phyloP scores from a whole-genome alignment of 2,113 vertebrate species.

The Erythrolamprus reginae region DNA sequence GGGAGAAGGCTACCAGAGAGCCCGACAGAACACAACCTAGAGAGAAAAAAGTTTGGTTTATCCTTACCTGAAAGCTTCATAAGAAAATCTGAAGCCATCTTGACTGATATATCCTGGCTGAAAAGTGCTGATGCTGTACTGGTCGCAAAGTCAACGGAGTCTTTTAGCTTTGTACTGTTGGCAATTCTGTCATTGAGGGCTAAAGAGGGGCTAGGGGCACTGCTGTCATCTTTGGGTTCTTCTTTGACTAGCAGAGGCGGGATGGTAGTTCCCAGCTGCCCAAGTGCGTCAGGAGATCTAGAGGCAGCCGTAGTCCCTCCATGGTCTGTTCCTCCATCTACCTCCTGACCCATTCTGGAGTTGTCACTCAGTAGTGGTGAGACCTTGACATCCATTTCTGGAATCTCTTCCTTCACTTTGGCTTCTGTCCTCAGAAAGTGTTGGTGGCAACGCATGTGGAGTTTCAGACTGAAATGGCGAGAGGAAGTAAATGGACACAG shows the following conservation, averaged over 20 bases:
- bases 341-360: slow-evolving; percentile 72
- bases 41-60: background rate
- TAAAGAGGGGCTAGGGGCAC: slow-evolving; percentile 80
- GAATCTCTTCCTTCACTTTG: slow-evolving; percentile 96
- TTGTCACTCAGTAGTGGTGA: slow-evolving; percentile 74
- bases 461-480: slow-evolving; percentile 98
- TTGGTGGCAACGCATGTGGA: slow-evolving; percentile 99
- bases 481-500: slow-evolving; percentile 98
- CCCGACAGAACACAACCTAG: too few relatives aligned
- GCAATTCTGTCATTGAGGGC: slow-evolving; percentile 79
- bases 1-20: too few relatives aligned
- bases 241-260: slow-evolving; percentile 85
- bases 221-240: slow-evolving; percentile 88
- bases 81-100: slow-evolving; percentile 97
- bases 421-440: slow-evolving; percentile 94
- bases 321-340: slow-evolving; percentile 71
- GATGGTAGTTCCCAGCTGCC: slow-evolving; percentile 72
- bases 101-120: slow-evolving; percentile 95
- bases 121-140: slow-evolving; percentile 86
- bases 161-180: slow-evolving; percentile 84
- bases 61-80: slow-evolving; percentile 93
- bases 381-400: slow-evolving; percentile 88
- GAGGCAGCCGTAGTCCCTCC: slow-evolving; percentile 63
- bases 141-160: slow-evolving; percentile 77
- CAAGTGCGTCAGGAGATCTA: slow-evolving; percentile 74